A percentile compares a stretch with the other conserved stretches of the same genome.
phyloP scores from a whole-genome alignment of 1,140 invertebrate species.

The Zaprionus inermis region DNA sequence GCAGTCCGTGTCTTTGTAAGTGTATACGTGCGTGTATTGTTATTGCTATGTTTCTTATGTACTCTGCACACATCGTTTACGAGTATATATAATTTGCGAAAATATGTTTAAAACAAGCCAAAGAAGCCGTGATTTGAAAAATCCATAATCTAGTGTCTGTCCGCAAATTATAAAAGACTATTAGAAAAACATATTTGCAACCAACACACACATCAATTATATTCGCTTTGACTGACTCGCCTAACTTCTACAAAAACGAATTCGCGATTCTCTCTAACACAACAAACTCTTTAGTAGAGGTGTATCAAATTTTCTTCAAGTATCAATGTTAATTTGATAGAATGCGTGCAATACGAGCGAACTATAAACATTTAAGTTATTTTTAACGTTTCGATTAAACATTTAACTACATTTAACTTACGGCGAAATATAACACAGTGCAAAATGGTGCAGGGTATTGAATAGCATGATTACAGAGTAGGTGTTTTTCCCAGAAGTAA shows the following conservation, averaged over 20 bases:
- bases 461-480: not conserved
- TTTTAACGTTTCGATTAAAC: too few relatives aligned
- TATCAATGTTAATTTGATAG: not conserved
- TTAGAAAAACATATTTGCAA: not conserved
- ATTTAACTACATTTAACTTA: too few relatives aligned
- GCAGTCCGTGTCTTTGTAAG: slow-evolving; percentile 1
- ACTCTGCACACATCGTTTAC: not conserved
- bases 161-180: not conserved
- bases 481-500: too few relatives aligned
- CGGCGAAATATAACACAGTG: not conserved
- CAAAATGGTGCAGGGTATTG: not conserved
- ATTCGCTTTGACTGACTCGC: too few relatives aligned
- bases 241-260: too few relatives aligned
- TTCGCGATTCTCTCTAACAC: too few relatives aligned
- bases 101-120: not conserved
- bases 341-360: not conserved
- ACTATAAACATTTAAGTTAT: not conserved
- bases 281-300: too few relatives aligned
- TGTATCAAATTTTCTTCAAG: not conserved
- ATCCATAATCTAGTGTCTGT: not conserved
- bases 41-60: not conserved
- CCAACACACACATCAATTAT: too few relatives aligned
- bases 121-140: not conserved
- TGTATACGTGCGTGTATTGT: slow-evolving; percentile 10
- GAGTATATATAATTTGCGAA: not conserved